A percentile compares a stretch with the other conserved stretches of the same genome.
phyloP scores from a whole-genome alignment of 2,797 vertebrate genomes.

The Falco cherrug region DNA sequence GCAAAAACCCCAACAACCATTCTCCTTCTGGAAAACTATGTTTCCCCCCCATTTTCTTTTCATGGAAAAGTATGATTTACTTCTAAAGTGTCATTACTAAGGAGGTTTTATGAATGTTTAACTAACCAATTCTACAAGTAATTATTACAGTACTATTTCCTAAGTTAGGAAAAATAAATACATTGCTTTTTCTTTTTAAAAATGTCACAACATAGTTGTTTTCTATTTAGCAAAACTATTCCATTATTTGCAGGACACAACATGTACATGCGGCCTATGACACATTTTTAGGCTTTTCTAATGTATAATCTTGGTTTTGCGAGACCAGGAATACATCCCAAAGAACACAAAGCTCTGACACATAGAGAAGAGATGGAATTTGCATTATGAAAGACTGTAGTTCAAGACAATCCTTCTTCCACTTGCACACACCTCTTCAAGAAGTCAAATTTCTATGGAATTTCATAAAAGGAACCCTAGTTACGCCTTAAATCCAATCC shows the following conservation, averaged over 20 bases:
- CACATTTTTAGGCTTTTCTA: background rate
- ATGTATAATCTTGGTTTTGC: background rate
- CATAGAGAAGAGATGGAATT: background rate
- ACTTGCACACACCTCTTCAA: background rate
- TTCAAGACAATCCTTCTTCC: background rate
- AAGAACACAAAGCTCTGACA: background rate
- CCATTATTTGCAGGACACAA: background rate
- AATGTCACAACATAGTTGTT: background rate
- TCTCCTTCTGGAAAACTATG: background rate
- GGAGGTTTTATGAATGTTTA: background rate
- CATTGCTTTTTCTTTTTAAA: background rate
- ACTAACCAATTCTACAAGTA: background rate
- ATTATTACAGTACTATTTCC: background rate
- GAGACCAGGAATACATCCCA: background rate
- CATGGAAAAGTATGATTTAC: background rate
- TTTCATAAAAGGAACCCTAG: background rate
- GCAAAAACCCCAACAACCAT: background rate
- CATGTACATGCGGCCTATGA: background rate
- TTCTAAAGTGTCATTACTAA: background rate
- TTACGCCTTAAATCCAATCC: background rate
- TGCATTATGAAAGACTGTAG: fast-evolving
- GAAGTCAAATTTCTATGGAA: background rate
- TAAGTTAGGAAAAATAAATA: background rate
- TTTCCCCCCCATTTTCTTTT: background rate
- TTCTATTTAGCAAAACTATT: background rate